Evolutionary conservation across 2,113 vertebrate genomes (phyloP).

Genomic region (Lathamus discolor): DNA sequence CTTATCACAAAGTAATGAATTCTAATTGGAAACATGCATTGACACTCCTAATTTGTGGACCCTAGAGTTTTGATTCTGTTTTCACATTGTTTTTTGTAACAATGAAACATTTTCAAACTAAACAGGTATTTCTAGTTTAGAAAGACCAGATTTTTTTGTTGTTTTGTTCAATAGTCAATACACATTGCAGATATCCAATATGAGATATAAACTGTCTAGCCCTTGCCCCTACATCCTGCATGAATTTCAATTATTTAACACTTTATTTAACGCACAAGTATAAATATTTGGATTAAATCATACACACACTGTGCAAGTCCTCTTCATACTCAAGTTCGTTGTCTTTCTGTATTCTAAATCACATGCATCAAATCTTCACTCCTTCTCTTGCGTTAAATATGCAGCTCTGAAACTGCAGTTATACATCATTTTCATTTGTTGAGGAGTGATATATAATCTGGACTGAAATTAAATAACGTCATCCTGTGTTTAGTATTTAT

Average conservation of each 20-base stretch:
- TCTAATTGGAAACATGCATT: neutral
- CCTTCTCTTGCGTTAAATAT: slow-evolving; percentile 24
- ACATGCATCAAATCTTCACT: slow-evolving; percentile 34
- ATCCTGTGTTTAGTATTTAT: slow-evolving; percentile 64
- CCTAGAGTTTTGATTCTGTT: neutral
- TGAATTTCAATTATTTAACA: neutral
- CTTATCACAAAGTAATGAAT: neutral
- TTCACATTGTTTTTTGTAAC: neutral
- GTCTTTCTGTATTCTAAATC: slow-evolving; percentile 28
- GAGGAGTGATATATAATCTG: slow-evolving; percentile 47
- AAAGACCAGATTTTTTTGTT: neutral
- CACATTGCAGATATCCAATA: neutral
- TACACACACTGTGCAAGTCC: neutral
- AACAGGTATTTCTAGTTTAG: neutral
- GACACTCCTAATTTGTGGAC: neutral
- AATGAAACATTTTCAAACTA: neutral
- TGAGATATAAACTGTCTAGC: neutral
- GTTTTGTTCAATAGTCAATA: neutral
- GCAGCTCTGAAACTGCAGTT: slow-evolving; percentile 38
- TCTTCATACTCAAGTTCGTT: neutral
- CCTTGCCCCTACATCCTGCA: neutral
- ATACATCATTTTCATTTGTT: slow-evolving; percentile 65
- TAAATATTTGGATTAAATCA: slow-evolving; percentile 13
- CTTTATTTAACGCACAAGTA: neutral
- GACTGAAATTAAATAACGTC: slow-evolving; percentile 59